Evolutionary conservation across 2,797 vertebrate genomes (phyloP).

Genomic region (Rhodeus uyekii): DNA sequence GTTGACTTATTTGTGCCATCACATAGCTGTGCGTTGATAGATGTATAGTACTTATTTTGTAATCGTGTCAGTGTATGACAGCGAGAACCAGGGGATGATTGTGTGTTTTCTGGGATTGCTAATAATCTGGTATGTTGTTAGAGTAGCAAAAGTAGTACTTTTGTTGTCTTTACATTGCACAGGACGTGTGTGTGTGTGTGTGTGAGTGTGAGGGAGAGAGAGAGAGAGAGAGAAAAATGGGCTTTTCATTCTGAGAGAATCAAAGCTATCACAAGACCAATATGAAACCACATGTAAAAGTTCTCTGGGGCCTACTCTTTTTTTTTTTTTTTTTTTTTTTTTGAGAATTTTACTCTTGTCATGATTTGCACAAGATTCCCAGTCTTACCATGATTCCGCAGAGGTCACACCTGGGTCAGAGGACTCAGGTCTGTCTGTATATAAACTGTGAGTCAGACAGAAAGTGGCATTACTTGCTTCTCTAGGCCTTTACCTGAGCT

Average conservation of each 20-base stretch:
- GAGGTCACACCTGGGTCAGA: conserved; percentile 9
- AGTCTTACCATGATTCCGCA: not conserved
- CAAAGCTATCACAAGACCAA: conserved; percentile 9
- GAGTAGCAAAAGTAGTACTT: not conserved
- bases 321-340: not conserved
- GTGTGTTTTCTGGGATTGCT: not conserved
- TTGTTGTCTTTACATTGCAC: not conserved
- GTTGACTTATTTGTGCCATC: not conserved
- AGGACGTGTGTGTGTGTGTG: not conserved
- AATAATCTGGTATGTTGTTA: not conserved
- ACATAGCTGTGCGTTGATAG: not conserved
- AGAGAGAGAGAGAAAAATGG: no score
- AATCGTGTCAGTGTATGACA: not conserved
- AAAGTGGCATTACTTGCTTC: not conserved
- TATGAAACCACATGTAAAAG: conserved; percentile 31
- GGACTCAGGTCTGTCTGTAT: not conserved
- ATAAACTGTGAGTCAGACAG: not conserved
- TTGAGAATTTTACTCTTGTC: not conserved
- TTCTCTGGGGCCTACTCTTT: not conserved
- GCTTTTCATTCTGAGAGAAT: conserved; percentile 16
- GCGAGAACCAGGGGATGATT: not conserved
- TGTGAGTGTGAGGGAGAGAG: not conserved
- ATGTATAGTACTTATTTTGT: not conserved
- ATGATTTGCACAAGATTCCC: not conserved
- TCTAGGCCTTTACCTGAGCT: not conserved